Conservation (phyloP, 2,888 invertebrate genomes). For the Eupithecia subfuscata region DNA sequence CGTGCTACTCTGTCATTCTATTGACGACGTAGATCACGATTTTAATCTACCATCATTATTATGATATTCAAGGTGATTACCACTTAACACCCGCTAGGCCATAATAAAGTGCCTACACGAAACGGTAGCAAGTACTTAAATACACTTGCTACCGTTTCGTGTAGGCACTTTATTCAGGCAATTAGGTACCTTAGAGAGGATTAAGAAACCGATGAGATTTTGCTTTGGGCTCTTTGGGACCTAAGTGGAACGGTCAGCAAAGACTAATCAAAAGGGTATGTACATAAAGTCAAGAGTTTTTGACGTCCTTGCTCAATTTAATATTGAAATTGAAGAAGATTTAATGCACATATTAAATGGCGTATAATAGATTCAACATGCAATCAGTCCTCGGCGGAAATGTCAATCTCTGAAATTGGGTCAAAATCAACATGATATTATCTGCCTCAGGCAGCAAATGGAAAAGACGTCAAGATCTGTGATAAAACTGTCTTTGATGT, state of each 20-base stretch:
- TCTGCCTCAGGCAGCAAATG: constrained; percentile 2
- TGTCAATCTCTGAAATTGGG: constrained; percentile 11
- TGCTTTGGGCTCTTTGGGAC: background rate
- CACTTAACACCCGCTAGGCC: background rate
- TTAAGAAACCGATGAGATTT: background rate
- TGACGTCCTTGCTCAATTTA: background rate
- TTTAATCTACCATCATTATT: background rate
- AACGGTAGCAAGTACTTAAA: no score
- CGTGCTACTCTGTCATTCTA: background rate
- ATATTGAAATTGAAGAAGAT: background rate
- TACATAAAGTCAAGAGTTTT: background rate
- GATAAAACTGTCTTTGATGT: background rate
- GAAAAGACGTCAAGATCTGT: background rate
- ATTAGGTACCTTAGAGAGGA: background rate
- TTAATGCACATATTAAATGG: constrained; percentile 5
- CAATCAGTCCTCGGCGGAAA: constrained; percentile 13
- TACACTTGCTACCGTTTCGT: background rate
- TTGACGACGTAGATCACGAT: constrained; percentile 2
- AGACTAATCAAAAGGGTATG: background rate
- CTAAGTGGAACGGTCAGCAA: background rate
- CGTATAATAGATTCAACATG: constrained; percentile 13
- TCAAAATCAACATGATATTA: constrained; percentile 8
- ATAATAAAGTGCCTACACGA: background rate
- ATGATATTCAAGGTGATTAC: background rate
- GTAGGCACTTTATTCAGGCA: background rate